Conservation (phyloP, 2,888 invertebrate genomes). For the Deilephila porcellus region DNA sequence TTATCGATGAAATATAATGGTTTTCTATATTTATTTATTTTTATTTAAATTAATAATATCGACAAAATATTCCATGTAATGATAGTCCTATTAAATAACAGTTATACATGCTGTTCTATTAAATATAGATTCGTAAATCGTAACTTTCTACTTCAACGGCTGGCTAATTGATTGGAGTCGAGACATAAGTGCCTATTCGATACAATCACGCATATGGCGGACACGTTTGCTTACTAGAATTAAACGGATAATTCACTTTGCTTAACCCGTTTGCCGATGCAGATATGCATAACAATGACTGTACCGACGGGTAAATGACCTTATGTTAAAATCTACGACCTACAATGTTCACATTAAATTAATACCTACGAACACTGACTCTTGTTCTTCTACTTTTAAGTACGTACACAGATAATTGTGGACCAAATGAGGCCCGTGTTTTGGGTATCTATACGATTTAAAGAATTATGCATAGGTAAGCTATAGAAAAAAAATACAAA, state of each 20-base stretch:
- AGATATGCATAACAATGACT: slow-evolving; percentile 5
- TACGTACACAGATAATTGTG: too few species aligned
- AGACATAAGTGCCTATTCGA: not conserved
- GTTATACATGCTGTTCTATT: not conserved
- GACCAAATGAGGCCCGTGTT: too few species aligned
- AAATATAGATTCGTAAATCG: not conserved
- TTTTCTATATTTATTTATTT: not conserved
- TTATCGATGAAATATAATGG: not conserved
- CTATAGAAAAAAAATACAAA: too few species aligned
- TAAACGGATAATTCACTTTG: not conserved
- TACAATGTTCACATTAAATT: not conserved
- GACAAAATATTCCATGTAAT: too few species aligned
- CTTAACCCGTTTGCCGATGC: not conserved
- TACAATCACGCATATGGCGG: not conserved
- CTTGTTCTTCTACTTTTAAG: not conserved
- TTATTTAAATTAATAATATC: not conserved
- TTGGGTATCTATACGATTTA: too few species aligned
- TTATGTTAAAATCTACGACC: slow-evolving; percentile 3
- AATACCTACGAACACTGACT: not conserved
- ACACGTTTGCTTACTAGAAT: not conserved
- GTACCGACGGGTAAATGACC: not conserved
- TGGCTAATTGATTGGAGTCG: not conserved
- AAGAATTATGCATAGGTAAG: too few species aligned
- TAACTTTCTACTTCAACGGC: not conserved
- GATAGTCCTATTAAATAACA: too few species aligned